Conservation (phyloP, 2,888 invertebrate genomes). For the Ametastegia equiseti region DNA sequence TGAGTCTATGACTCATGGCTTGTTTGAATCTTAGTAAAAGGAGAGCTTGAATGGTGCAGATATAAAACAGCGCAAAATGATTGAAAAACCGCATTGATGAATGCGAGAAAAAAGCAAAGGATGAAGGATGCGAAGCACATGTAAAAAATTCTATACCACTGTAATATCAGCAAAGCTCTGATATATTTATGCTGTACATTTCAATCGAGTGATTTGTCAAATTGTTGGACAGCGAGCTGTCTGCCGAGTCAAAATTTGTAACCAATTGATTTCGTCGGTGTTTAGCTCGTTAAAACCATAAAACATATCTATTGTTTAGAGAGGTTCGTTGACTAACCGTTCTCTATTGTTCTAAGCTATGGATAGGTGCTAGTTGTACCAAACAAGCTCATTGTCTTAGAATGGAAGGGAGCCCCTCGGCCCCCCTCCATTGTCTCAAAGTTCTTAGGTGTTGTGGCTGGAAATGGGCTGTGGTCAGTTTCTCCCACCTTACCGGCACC, state of each 20-base stretch:
- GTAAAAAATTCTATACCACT: not conserved
- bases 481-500: not conserved
- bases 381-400: slow-evolving; percentile 61
- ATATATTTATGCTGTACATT: too few species aligned
- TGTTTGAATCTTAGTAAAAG: not conserved
- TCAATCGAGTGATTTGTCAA: not conserved
- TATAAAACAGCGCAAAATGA: not conserved
- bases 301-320: slow-evolving; percentile 10
- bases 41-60: not conserved
- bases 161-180: too few species aligned
- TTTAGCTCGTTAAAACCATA: not conserved
- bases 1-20: slow-evolving; percentile 2
- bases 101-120: not conserved
- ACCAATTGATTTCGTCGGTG: not conserved
- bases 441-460: slow-evolving; percentile 45
- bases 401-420: slow-evolving; percentile 49
- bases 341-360: slow-evolving; percentile 20
- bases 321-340: slow-evolving; percentile 23
- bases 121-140: not conserved
- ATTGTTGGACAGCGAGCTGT: not conserved
- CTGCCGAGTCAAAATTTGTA: slow-evolving; percentile 2
- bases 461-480: slow-evolving; percentile 25
- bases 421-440: slow-evolving; percentile 59
- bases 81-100: not conserved
- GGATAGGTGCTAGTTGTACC: slow-evolving; percentile 50